Evolutionary conservation across 1,140 invertebrate species (phyloP).

Genomic region (Drosophila novamexicana): DNA sequence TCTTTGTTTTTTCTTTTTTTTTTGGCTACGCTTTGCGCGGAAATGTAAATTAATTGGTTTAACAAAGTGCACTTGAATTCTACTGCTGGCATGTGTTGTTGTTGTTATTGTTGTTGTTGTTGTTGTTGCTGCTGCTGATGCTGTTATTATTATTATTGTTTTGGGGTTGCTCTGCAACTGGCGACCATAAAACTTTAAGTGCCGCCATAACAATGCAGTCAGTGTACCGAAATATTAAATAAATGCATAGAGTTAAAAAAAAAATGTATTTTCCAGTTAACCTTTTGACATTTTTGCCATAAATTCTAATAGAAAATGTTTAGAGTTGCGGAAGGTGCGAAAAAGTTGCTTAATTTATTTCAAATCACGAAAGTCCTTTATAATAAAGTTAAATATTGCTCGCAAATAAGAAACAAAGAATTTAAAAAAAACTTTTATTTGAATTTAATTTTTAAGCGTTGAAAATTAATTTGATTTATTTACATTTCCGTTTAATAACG

Average conservation of each 20-base stretch:
- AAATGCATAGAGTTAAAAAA: slow-evolving; percentile 3
- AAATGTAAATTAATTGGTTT: slow-evolving; percentile 83
- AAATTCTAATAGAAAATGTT: slow-evolving; percentile 44
- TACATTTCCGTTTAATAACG: too few relatives aligned
- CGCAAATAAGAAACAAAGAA: too few relatives aligned
- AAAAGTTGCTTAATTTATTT: too few relatives aligned
- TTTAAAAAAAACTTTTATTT: too few relatives aligned
- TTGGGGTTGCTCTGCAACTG: slow-evolving; percentile 28
- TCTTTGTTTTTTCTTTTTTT: slow-evolving; percentile 20
- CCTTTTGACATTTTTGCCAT: slow-evolving; percentile 44
- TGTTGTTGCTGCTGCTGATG: slow-evolving; percentile 42
- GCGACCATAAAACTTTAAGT: slow-evolving; percentile 60
- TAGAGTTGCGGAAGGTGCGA: neutral
- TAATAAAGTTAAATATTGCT: too few relatives aligned
- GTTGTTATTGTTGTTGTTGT: slow-evolving; percentile 20
- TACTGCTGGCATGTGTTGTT: slow-evolving; percentile 52
- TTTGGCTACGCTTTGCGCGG: slow-evolving; percentile 68
- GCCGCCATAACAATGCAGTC: slow-evolving; percentile 13
- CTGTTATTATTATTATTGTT: slow-evolving; percentile 41
- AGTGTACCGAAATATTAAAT: neutral
- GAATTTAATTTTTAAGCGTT: too few relatives aligned
- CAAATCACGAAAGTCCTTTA: too few relatives aligned
- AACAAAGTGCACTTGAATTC: slow-evolving; percentile 79
- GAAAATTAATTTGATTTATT: too few relatives aligned
- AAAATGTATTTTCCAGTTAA: slow-evolving; percentile 22